Base-by-base conservation (phyloP, 2,113 vertebrate species). In the Perccottus glenii region DNA sequence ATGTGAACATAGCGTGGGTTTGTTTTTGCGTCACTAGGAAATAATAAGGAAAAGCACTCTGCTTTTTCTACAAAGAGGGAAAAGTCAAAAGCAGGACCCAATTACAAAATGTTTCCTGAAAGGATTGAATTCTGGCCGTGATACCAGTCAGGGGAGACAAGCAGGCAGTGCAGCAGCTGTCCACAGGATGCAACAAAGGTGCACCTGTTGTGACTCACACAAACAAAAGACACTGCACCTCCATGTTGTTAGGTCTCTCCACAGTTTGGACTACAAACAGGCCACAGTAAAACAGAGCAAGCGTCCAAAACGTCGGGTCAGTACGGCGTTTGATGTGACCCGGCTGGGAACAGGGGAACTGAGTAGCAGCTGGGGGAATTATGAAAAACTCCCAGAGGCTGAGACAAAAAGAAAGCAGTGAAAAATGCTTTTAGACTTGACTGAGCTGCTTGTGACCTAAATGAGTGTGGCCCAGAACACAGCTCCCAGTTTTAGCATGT, bases 211-310 rank as follows among this genome's bases (percentile, higher is more conserved):
- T 68, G 67, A 62, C 76, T 57, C 52, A 55, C 44, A 49, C 49
- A 66, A 48, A 65, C 35, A 43, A 59, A 52, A 51, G 35, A 50
- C 38, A 64, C 44, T 75, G 62, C 49, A 58, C 78, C 77, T 71
- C 55, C 66, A 64, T 83, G 59, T 62, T 70, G 51, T 63, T 49
- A 36, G 56, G 66, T 68, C 67, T 76, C 60, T 60, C 63, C 19
- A 55, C 61, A 81, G 85, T 83, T 85, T 86, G 78, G 50, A 86
- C 62, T 85, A 67, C 75, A 87, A 88, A 83, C 81, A 85, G 66
- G 60, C 47, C 62, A 57, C 6, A 10, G 63, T 14, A 46, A 49
- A 74, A 70, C 16, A 40, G 38, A 73, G 40, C 14, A 11, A 68
- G 59, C 15, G 15, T 77, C 73, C 79, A 64, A 71, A 85, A 66